phyloP scores from a whole-genome alignment of 2,797 vertebrate genomes.

The Philypnodon macrostomus region DNA sequence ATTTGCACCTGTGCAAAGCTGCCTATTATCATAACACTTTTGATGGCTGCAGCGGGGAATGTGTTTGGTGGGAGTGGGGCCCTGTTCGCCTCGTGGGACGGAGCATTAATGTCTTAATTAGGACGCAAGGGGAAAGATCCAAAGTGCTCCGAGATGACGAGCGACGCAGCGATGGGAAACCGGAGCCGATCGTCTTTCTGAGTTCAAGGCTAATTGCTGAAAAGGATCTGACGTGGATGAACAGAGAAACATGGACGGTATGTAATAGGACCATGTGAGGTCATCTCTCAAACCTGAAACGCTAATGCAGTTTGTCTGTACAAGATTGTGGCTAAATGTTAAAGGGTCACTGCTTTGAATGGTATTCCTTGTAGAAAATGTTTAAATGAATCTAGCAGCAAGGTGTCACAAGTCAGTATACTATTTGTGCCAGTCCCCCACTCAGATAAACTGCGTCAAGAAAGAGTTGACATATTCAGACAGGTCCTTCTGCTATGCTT shows the following conservation, averaged over 20 bases:
- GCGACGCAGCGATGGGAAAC: conserved; percentile 75
- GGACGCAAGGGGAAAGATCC: conserved; percentile 75
- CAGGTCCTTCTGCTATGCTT: too few species aligned
- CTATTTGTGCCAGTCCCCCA: too few species aligned
- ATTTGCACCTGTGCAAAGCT: conserved; percentile 77
- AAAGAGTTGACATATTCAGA: too few species aligned
- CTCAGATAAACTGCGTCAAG: too few species aligned
- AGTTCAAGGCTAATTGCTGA: conserved; percentile 81
- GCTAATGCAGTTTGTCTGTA: conserved; percentile 51
- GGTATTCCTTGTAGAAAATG: too few species aligned
- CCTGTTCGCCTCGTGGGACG: conserved; percentile 67
- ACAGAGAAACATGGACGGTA: conserved; percentile 55
- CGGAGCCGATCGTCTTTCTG: conserved; percentile 78
- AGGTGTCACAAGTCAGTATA: too few species aligned
- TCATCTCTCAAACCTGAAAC: conserved; percentile 62
- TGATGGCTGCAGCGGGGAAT: conserved; percentile 63
- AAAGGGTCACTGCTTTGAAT: conserved; percentile 2
- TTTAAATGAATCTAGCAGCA: too few species aligned
- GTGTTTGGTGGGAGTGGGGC: conserved; percentile 55
- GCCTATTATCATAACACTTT: conserved; percentile 73
- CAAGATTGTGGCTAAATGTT: conserved; percentile 23
- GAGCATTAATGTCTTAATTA: conserved; percentile 84
- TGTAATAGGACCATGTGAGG: conserved; percentile 69
- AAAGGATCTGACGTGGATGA: conserved; percentile 74
- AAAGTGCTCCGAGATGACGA: conserved; percentile 77